Evolutionary conservation across 2,797 vertebrate species (phyloP), one percentile per base, ranked within the genome.

Genomic region (Channallabes apus): DNA sequence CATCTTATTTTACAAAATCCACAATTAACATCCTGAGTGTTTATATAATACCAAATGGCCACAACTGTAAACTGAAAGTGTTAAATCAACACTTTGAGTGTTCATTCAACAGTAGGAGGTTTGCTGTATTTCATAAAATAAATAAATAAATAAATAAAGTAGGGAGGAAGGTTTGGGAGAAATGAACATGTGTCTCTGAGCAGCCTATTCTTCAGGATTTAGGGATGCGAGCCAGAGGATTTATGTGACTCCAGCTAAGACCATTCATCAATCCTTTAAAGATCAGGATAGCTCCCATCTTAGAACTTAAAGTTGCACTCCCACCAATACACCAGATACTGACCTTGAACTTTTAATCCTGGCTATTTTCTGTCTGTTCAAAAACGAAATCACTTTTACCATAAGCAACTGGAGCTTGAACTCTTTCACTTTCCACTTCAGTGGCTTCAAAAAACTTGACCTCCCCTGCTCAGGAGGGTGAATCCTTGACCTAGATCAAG

Each of bases 321-420:
- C 76, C 41, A 73, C 80, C 78, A 81, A 82, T 78, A 79, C 65
- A 56, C 29, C 56, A 80, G 80, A 80, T 67, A 75, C 71, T 89
- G 85, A 89, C 85, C 87, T 86, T 91, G 77, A 87, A 82, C 61
- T 80, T 67, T 79, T 86, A 83, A 88, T 78, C 82, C 69, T 80
- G 24, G 59, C 46, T 81, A 80, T 68, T 87, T 88, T 88, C 72
- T 88, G 79, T 86, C 87, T 68, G 68, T 67, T 72, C 83, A 62
- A 38, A 58, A 65, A 54, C 71, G 27, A 82, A 82, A 83, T 38
- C 65, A 75, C 35, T 29, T 59, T 69, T 82, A 85, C 29, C 51
- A 83, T 84, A 88, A 86, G 82, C 46, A 89, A 73, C 78, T 80
- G 18, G 67, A 86, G 85, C 72, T 27, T 82, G 75, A 82, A 80